phyloP scores from a whole-genome alignment of 2,797 vertebrate species.

The Acanthurus leucopareius region DNA sequence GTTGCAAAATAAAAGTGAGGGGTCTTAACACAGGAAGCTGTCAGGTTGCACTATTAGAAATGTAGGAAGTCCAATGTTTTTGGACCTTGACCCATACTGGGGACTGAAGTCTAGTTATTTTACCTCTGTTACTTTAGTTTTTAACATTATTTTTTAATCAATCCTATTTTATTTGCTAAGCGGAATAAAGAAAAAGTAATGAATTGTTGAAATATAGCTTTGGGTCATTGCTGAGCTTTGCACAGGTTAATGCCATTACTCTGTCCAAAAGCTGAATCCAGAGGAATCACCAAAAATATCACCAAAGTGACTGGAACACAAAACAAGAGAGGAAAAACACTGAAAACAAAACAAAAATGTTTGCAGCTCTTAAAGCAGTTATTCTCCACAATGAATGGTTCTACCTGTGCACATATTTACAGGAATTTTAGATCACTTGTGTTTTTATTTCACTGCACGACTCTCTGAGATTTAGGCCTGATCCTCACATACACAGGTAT shows the following conservation, averaged over 20 bases:
- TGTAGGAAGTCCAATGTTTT: no score
- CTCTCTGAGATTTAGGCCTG: constrained; percentile 9
- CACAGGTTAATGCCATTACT: not conserved
- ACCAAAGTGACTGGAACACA: not conserved
- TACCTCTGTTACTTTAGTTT: no score
- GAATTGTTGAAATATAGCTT: not conserved
- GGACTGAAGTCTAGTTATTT: no score
- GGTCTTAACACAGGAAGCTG: no score
- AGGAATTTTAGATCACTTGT: constrained; percentile 5
- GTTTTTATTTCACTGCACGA: constrained; percentile 1
- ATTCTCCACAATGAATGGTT: not conserved
- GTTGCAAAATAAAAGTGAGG: no score
- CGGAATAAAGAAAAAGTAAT: not conserved
- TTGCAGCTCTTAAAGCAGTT: not conserved
- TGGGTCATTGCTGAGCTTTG: not conserved
- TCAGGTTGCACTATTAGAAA: no score
- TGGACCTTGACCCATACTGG: no score
- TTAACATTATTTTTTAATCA: no score
- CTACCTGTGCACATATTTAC: not conserved
- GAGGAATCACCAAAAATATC: not conserved
- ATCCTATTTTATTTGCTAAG: no score
- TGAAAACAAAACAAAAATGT: not conserved
- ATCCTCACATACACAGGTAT: no score
- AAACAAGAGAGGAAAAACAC: not conserved
- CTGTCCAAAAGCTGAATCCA: not conserved